Conservation (phyloP, 2,888 invertebrate species). For the Apotomis betuletana region DNA sequence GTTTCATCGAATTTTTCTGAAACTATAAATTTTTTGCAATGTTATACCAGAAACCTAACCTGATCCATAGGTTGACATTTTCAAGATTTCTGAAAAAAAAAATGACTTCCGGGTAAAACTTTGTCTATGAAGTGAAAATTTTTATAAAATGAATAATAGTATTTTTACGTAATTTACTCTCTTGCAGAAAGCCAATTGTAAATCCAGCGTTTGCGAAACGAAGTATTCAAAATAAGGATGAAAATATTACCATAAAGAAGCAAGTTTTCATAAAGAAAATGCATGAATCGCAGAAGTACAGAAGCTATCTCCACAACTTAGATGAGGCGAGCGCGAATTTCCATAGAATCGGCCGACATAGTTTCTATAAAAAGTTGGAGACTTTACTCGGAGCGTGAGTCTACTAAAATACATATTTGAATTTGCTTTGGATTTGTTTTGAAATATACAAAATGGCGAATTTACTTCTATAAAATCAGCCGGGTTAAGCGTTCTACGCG, state of each 20-base stretch:
- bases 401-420: slow-evolving; percentile 9
- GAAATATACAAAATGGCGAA: too few species aligned
- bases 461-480: too few species aligned
- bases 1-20: too few species aligned
- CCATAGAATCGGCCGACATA: slow-evolving; percentile 85
- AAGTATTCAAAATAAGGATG: slow-evolving; percentile 56
- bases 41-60: too few species aligned
- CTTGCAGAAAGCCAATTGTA: slow-evolving; percentile 66
- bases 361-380: slow-evolving; percentile 85
- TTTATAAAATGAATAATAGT: not conserved
- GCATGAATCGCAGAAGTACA: slow-evolving; percentile 63
- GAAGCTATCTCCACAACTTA: slow-evolving; percentile 58
- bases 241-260: slow-evolving; percentile 42
- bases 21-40: too few species aligned
- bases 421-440: too few species aligned
- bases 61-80: too few species aligned
- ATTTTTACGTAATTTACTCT: not conserved
- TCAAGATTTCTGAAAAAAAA: too few species aligned
- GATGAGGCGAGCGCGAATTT: slow-evolving; percentile 70
- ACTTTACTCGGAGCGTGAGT: slow-evolving; percentile 86
- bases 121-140: too few species aligned
- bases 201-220: slow-evolving; percentile 80
- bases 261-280: slow-evolving; percentile 58
- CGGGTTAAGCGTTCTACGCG: too few species aligned
- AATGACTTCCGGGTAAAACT: too few species aligned